These are phyloP conservation scores for Eulemur rubriventer DNA, from an alignment of 2,797 vertebrate genomes.

Conservation along the genomic window DNA sequence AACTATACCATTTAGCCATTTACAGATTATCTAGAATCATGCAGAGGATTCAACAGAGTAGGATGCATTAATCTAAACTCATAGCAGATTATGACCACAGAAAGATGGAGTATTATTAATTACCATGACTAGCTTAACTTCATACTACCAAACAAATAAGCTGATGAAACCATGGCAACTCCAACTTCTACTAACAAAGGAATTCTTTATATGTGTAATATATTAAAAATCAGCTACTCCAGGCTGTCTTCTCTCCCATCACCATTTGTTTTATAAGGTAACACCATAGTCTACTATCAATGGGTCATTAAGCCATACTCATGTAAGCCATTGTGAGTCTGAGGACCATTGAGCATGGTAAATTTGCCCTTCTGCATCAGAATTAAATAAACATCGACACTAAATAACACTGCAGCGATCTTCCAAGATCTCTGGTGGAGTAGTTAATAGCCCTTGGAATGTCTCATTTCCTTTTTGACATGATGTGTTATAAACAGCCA, in stretches of 20 bases:
- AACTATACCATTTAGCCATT: background rate
- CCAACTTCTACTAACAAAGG: background rate
- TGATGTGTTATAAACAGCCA: background rate
- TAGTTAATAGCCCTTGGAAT: slow-evolving; percentile 51
- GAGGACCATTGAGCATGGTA: slow-evolving; percentile 41
- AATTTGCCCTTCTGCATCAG: slow-evolving; percentile 20
- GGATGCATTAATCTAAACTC: background rate
- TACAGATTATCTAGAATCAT: background rate
- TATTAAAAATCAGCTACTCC: background rate
- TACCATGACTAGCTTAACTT: background rate
- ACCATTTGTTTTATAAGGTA: background rate
- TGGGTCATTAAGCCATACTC: slow-evolving; percentile 36
- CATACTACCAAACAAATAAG: background rate
- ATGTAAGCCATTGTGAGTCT: slow-evolving; percentile 26
- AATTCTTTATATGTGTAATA: background rate
- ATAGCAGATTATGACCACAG: background rate
- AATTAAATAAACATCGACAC: slow-evolving; percentile 57
- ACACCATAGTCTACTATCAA: background rate
- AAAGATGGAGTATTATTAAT: background rate
- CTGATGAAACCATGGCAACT: background rate
- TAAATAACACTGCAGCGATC: slow-evolving; percentile 28
- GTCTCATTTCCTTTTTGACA: slow-evolving; percentile 50
- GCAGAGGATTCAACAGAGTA: background rate
- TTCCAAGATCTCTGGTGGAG: slow-evolving; percentile 7
- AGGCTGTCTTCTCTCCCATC: background rate